Conservation (phyloP, 2,797 vertebrate species). For the Microctenopoma lineatum region DNA sequence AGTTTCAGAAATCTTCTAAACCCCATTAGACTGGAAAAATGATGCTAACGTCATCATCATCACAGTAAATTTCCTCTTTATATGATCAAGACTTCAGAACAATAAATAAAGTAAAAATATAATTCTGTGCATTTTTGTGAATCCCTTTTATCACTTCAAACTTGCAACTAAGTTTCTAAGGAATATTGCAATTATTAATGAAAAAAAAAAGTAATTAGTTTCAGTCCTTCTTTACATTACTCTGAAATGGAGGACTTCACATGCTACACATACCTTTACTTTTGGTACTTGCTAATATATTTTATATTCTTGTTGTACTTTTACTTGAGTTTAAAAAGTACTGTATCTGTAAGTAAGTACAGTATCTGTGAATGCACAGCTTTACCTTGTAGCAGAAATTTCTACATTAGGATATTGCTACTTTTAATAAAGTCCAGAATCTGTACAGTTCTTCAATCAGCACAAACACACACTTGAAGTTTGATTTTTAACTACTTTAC, state of each 20-base stretch:
- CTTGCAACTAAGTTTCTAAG: too few species aligned
- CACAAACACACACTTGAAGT: constrained; percentile 2
- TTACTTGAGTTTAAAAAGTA: too few species aligned
- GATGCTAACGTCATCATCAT: too few species aligned
- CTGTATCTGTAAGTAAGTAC: too few species aligned
- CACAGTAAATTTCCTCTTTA: too few species aligned
- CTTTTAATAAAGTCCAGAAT: not conserved
- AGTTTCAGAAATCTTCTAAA: not conserved
- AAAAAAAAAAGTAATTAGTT: not conserved
- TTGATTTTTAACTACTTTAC: not conserved
- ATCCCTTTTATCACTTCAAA: too few species aligned
- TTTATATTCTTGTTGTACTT: not conserved
- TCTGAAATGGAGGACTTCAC: too few species aligned
- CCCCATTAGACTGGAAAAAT: too few species aligned
- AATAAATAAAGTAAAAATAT: too few species aligned
- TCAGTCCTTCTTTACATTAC: not conserved
- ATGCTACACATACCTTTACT: not conserved
- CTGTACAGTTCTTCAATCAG: not conserved
- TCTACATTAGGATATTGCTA: not conserved
- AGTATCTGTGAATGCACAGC: not conserved
- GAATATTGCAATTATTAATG: too few species aligned
- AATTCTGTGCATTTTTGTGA: too few species aligned
- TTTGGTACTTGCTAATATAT: not conserved
- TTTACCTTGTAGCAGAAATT: not conserved
- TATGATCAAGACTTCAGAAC: too few species aligned